phyloP scores from a whole-genome alignment of 2,888 invertebrate species.

The Eulithis prunata region DNA sequence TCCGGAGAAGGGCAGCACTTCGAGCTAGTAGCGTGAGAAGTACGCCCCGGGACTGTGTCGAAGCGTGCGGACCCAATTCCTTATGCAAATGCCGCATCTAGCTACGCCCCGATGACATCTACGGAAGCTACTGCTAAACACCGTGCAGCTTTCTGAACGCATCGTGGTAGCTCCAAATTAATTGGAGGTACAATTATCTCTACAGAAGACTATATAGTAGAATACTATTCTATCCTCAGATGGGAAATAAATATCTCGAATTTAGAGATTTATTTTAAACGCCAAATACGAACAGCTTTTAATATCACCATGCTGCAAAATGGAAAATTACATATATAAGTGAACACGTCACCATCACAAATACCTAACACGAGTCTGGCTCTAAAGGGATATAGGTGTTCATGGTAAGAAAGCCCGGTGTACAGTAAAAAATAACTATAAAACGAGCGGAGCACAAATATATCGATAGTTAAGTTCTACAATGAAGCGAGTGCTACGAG shows the following conservation, averaged over 20 bases:
- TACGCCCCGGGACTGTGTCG: constrained; percentile 64
- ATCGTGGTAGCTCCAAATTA: constrained; percentile 26
- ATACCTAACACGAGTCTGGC: neutral
- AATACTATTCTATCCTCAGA: constrained; percentile 13
- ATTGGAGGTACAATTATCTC: no score
- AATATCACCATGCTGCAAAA: no score
- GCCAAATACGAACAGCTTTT: no score
- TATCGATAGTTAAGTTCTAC: neutral
- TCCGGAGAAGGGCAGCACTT: constrained; percentile 46
- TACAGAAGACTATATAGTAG: no score
- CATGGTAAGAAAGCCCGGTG: neutral
- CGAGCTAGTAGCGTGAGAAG: constrained; percentile 75
- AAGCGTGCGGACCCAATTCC: constrained; percentile 81
- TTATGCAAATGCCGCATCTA: constrained; percentile 76
- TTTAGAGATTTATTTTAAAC: neutral
- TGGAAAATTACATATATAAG: neutral
- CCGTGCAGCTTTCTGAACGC: constrained; percentile 30
- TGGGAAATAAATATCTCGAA: constrained; percentile 5
- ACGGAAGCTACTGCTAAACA: constrained; percentile 41
- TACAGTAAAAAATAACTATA: neutral
- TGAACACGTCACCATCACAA: neutral
- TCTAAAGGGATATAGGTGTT: no score
- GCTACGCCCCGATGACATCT: constrained; percentile 58
- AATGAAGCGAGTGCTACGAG: neutral
- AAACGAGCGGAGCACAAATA: neutral